Base-by-base conservation (phyloP, 2,888 invertebrate species). In the Troides oblongomaculatus region DNA sequence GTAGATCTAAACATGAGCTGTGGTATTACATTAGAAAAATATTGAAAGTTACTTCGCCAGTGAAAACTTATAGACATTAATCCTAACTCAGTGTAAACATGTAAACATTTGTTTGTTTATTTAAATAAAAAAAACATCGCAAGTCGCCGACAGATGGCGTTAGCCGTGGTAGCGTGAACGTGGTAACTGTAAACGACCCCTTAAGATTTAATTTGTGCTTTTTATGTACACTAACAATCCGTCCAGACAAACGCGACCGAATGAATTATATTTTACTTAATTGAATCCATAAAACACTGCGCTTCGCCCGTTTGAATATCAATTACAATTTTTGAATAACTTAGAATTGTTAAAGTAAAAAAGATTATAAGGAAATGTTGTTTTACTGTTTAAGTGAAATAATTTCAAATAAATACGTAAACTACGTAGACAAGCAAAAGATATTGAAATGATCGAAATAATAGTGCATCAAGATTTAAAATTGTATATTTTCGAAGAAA, bases 141-240 rank as follows among this genome's bases (percentile, higher is more conserved):
- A 75, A 79, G 81, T 82, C 84, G 84, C 69, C 86, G 88, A 85
- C 89, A 91, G 89, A 88, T 91, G 90, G 87, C 87, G 84, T 80
- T 79, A 80, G 74, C 79, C 75, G 78, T 73, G 84, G 84, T 85
- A 84, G 80, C 75, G 81, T 73, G 82, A 81, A 73, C 78, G 81
- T 82, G 86, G 85, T 88, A 85, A 81, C 84, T 85, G 84, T 86
- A 83, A 85, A 86, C 84, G 82, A 83, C 79, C 87, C 82, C 79
- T 84, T 84, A 81, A 87, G 85, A 87, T 84, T 86, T 87, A 84
- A 87, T 71, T 69, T 69, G n/a, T 14, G 65, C 50, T 62, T 65
- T 62, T 69, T 65, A 62, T 65, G 57, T 64, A 30, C 30, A 3
- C 30, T 30, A 30, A 56, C 50, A 23, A 46, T 8, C 65, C 62